Conservation (phyloP, 2,888 invertebrate genomes). For the Cephus spinipes region DNA sequence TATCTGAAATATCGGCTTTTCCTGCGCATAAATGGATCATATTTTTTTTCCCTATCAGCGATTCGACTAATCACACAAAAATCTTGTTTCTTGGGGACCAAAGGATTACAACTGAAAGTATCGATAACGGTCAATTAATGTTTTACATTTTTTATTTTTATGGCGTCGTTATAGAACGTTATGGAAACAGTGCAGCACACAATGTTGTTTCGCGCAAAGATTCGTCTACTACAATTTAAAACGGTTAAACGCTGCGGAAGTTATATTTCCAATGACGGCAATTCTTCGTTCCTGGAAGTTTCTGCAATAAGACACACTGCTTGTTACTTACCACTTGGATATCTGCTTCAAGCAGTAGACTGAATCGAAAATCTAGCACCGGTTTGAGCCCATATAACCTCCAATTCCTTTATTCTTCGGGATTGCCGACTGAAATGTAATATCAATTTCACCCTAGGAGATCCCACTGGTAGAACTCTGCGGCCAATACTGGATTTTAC, state of each 20-base stretch:
- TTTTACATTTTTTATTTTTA: not conserved
- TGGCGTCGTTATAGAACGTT: not conserved
- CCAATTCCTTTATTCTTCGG: no score
- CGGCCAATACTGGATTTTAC: no score
- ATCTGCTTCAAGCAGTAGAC: not conserved
- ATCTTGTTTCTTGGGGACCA: not conserved
- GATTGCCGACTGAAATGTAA: no score
- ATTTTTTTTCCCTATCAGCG: no score
- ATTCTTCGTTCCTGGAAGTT: not conserved
- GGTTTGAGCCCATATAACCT: no score
- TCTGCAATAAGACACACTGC: not conserved
- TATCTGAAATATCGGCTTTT: not conserved
- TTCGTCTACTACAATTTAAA: not conserved
- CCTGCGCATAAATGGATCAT: not conserved
- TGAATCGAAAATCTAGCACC: no score
- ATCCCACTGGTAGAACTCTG: no score
- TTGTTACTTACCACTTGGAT: not conserved
- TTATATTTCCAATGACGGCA: not conserved
- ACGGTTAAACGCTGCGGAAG: not conserved
- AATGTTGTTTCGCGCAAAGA: not conserved
- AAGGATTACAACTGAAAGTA: not conserved
- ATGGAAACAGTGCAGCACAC: not conserved
- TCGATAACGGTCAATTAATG: not conserved
- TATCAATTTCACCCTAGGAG: no score
- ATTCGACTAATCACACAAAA: not conserved